Evolutionary conservation across 1,140 invertebrate species (phyloP), one percentile per base, ranked within the genome.

Genomic region (Muscidifurax raptorellus): DNA sequence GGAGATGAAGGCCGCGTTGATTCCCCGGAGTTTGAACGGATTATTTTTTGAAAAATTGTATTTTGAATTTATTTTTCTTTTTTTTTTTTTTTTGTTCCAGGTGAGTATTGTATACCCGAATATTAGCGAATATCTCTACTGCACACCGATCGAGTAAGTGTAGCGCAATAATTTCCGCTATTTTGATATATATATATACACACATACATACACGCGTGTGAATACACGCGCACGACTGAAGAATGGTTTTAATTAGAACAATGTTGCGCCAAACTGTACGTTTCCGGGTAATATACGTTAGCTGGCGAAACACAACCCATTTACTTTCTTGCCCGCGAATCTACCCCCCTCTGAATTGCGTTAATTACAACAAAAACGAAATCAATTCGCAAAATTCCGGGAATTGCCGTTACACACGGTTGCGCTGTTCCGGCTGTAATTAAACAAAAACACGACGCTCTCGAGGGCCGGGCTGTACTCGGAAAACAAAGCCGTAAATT

Each of bases 1-100:
- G 64, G 32, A 83, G 52, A 59, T 59, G 18, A 83, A 82, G 40
- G 47, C 36, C 77, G 66, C 77, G 59, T 79, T 84, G 83, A 75
- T 78, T 79, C 78, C 22, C 28, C 27, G 10, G 12, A 59, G 40
- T 18, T 40, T 0, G 4, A 64, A 64, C 7, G n/a, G n/a, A 15
- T 64, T n/a, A 64, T 59, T 12, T 64, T 0, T 64, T 64, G 15
- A 64, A 64, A 22, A 59, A 59, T 15, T 9, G 52, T 59, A 22
- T 59, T 64, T 64, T n/a, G 12, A 64, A n/a, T n/a, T n/a, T n/a
- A n/a, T n/a, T n/a, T n/a, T n/a, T n/a, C n/a, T n/a, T n/a, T n/a
- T n/a, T n/a, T n/a, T n/a, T 52, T 80, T 66, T 79, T 36, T 74
- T 64, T 3, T 76, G 52, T 82, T 82, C 0, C 71, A 82, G 72